Evolutionary conservation across 2,797 vertebrate species (phyloP).

Genomic region (Catamblyrhynchus diadema): DNA sequence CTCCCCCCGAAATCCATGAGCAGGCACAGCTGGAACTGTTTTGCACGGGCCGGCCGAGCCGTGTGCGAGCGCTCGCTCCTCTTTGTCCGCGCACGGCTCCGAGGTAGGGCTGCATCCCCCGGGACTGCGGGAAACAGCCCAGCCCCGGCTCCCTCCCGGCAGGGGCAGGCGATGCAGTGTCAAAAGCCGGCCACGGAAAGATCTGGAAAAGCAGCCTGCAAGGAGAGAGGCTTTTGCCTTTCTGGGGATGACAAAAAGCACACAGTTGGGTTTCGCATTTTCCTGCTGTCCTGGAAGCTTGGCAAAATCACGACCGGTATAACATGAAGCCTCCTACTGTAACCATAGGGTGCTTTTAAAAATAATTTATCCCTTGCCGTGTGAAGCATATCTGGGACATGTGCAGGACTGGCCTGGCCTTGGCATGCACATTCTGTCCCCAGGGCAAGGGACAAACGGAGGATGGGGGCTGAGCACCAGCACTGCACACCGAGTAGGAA

Average conservation of each 20-base stretch:
- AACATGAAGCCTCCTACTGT: neutral
- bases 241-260: conserved; percentile 29
- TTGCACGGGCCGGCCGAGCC: conserved; percentile 63
- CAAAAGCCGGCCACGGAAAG: conserved; percentile 76
- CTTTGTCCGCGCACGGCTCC: conserved; percentile 78
- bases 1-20: conserved; percentile 43
- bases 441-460: neutral
- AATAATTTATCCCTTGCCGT: neutral
- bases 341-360: neutral
- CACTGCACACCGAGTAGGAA: neutral
- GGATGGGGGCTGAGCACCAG: neutral
- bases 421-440: neutral
- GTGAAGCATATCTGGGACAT: neutral
- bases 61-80: conserved; percentile 70
- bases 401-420: neutral
- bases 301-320: neutral
- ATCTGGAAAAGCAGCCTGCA: conserved; percentile 69
- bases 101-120: conserved; percentile 75
- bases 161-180: conserved; percentile 70
- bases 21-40: conserved; percentile 80
- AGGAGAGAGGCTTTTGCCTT: conserved; percentile 48
- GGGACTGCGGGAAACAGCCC: conserved; percentile 81
- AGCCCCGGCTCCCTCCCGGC: conserved; percentile 71
- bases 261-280: conserved; percentile 47
- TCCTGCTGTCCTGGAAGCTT: conserved; percentile 13